phyloP scores from a whole-genome alignment of 2,888 invertebrate genomes.

The Lymantria monacha region DNA sequence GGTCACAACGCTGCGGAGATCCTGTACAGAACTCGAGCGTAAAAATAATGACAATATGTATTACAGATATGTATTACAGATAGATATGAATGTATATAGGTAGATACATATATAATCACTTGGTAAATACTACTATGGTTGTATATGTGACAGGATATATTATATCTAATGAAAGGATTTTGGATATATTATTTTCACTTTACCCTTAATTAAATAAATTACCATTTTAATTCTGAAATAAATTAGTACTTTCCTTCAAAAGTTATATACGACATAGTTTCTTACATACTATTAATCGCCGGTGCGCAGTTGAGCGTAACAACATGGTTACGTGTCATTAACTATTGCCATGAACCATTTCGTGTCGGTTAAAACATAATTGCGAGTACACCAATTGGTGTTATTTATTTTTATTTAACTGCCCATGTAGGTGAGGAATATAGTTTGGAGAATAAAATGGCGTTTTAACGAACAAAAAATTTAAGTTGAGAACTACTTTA shows the following conservation, averaged over 20 bases:
- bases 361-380: conserved; percentile 57
- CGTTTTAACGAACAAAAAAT: not conserved
- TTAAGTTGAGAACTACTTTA: too few relatives aligned
- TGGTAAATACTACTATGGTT: too few relatives aligned
- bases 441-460: conserved; percentile 5
- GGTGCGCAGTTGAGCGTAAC: conserved; percentile 44
- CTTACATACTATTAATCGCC: conserved; percentile 39
- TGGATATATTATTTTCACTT: too few relatives aligned
- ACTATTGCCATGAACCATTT: conserved; percentile 45
- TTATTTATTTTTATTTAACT: conserved; percentile 37
- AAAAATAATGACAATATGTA: too few relatives aligned
- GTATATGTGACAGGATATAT: too few relatives aligned
- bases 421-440: conserved; percentile 14
- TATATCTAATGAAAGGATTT: too few relatives aligned
- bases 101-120: too few relatives aligned
- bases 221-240: not conserved
- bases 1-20: too few relatives aligned
- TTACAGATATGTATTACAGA: too few relatives aligned
- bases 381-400: conserved; percentile 40
- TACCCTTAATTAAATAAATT: too few relatives aligned
- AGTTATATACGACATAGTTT: conserved; percentile 26
- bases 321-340: conserved; percentile 61
- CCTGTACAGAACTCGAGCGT: too few relatives aligned
- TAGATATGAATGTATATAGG: too few relatives aligned
- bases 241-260: conserved; percentile 3